A percentile compares a stretch with the other conserved stretches of the same genome.
phyloP scores from a whole-genome alignment of 2,888 invertebrate genomes.

The Athalia cordata region DNA sequence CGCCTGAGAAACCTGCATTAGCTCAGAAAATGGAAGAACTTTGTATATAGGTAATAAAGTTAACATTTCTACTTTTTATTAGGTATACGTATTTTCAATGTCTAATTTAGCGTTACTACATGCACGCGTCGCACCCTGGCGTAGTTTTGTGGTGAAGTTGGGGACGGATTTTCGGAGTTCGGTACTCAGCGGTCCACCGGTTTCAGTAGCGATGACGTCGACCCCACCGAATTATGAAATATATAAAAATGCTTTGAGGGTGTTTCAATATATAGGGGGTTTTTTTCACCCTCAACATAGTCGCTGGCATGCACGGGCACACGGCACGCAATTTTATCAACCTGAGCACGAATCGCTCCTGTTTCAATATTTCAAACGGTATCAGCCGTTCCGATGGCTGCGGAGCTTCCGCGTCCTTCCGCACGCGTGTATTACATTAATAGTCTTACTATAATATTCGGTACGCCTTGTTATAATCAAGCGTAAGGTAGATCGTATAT shows the following conservation, averaged over 20 bases:
- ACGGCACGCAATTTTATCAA: conserved; percentile 37
- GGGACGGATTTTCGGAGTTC: conserved; percentile 27
- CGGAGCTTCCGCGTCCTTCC: conserved; percentile 47
- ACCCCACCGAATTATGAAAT: conserved; percentile 31
- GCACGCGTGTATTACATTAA: conserved; percentile 55
- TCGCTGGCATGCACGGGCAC: conserved; percentile 16
- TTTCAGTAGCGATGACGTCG: background rate
- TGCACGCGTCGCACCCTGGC: background rate
- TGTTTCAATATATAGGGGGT: conserved; percentile 17
- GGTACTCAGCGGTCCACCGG: too few species aligned
- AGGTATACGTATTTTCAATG: background rate
- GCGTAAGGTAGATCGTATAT: conserved; percentile 3
- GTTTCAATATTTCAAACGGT: conserved; percentile 41
- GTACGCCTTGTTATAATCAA: background rate
- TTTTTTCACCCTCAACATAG: conserved; percentile 2
- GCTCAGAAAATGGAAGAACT: too few species aligned
- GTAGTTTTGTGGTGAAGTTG: background rate
- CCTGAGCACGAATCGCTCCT: conserved; percentile 35
- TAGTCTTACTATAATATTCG: background rate
- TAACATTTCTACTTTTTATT: background rate
- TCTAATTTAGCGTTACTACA: background rate
- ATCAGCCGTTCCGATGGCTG: conserved; percentile 34
- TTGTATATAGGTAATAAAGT: background rate
- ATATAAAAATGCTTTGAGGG: conserved; percentile 39
- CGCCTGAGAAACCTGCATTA: too few species aligned